Evolutionary conservation across 2,113 vertebrate genomes (phyloP).

Genomic region (Megalops atlanticus): DNA sequence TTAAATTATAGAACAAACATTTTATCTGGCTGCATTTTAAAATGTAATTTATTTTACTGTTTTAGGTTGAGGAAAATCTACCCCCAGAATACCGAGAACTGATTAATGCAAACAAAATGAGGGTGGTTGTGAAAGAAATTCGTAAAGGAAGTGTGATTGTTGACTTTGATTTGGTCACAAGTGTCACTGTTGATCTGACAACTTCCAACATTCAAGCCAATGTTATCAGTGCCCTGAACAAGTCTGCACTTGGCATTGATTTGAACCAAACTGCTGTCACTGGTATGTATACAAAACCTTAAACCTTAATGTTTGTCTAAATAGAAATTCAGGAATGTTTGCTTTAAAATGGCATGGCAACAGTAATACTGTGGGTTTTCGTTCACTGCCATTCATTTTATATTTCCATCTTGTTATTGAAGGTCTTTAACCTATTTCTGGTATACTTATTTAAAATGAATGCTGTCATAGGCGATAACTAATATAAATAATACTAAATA

Average conservation of each 20-base stretch:
- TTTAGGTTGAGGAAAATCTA: constrained; percentile 22
- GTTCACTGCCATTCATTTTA: not conserved
- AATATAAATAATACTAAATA: no score
- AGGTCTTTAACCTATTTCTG: not conserved
- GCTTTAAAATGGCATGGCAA: not conserved
- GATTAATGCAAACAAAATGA: not conserved
- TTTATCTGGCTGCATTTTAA: not conserved
- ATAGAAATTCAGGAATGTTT: no score
- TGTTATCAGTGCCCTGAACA: constrained; percentile 17
- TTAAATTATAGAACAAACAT: not conserved
- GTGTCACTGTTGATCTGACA: not conserved
- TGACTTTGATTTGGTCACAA: constrained; percentile 23
- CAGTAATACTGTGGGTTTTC: not conserved
- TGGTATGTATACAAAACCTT: constrained; percentile 10
- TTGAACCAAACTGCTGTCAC: not conserved
- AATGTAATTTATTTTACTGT: not conserved
- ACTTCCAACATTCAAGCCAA: not conserved
- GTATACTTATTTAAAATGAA: not conserved
- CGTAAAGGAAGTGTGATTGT: constrained; percentile 27
- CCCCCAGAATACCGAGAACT: constrained; percentile 2
- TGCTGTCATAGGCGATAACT: no score
- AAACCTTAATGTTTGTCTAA: no score
- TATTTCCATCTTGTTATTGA: not conserved
- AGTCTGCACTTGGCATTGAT: constrained; percentile 20
- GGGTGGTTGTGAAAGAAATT: constrained; percentile 9